phyloP scores from a whole-genome alignment of 1,140 invertebrate species.

The Drosophila prosaltans region DNA sequence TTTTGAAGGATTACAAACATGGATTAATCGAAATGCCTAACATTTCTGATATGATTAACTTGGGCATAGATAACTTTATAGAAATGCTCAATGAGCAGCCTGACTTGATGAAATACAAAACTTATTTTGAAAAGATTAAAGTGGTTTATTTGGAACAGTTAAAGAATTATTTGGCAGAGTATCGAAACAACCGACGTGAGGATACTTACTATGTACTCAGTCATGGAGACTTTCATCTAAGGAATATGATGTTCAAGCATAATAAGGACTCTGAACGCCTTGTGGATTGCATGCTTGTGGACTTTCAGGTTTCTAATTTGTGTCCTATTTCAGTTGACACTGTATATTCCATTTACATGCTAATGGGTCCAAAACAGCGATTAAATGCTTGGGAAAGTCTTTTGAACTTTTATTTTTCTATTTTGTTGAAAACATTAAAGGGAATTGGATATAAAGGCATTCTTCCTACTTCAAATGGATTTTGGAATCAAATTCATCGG shows the following conservation, averaged over 20 bases:
- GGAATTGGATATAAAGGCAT: constrained; percentile 52
- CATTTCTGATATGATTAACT: constrained; percentile 27
- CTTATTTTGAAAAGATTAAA: constrained; percentile 26
- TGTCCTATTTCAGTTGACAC: constrained; percentile 47
- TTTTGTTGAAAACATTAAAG: constrained; percentile 45
- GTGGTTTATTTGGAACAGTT: constrained; percentile 8
- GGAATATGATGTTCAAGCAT: constrained; percentile 67
- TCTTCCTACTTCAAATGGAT: constrained; percentile 31
- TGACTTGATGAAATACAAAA: constrained; percentile 29
- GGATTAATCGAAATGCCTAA: too few relatives aligned
- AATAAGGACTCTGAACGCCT: constrained; percentile 17
- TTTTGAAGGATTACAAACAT: too few relatives aligned
- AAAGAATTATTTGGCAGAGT: constrained; percentile 9
- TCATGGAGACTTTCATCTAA: constrained; percentile 61
- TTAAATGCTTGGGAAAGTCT: constrained; percentile 31
- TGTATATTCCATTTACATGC: constrained; percentile 56
- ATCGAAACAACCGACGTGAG: not conserved
- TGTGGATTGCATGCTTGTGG: constrained; percentile 59
- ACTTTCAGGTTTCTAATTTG: constrained; percentile 57
- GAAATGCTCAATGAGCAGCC: constrained; percentile 37
- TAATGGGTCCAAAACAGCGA: constrained; percentile 52
- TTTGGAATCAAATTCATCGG: constrained; percentile 40
- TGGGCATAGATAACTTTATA: constrained; percentile 50
- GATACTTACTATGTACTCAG: constrained; percentile 24
- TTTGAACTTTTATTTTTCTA: constrained; percentile 47